Evolutionary conservation across 2,888 invertebrate genomes (phyloP), one percentile per base, ranked within the genome.

Genomic region (Limnephilus lunatus): DNA sequence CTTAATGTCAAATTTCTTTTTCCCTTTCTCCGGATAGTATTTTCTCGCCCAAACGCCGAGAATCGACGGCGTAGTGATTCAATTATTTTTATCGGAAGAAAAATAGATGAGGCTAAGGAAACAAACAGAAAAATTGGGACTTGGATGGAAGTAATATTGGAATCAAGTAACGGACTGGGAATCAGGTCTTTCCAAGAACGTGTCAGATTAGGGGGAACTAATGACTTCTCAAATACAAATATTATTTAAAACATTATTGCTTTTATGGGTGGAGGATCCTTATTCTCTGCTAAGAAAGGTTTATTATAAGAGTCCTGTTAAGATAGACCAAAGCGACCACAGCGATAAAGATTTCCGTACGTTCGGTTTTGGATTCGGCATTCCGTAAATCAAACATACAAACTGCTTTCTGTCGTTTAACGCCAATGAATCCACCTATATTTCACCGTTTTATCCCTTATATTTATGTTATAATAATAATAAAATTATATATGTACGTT

Each of bases 61-160:
- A 88, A 88, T 91, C 83, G 88, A 25, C 44, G 89, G 44, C 92
- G 91, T 83, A 81, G 85, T 92, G 90, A 92, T 92, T 92, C 92
- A 92, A 92, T 92, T 92, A 92, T 92, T 90, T 92, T 90, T 90
- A 90, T 90, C 87, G 87, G 85, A 92, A 90, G 88, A 80, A 82
- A 90, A 92, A 92, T 92, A 92, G 86, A 90, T 68, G 90, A 92
- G 89, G 81, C 88, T 80, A 88, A 88, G 83, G 87, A 85, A 87
- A 81, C 31, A 92, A 90, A 90, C 86, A 86, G 81, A 90, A 82
- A 92, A 90, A 32, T 87, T 68, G 19, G 86, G 68, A 31, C 53
- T 68, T 39, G 39, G 32, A 48, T 81, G 53, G 87, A 82, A 53
- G 81, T 39, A 90, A 90, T 87, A 92, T 92, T 83, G 90, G 87